A percentile compares a stretch with the other conserved stretches of the same genome.
These are phyloP conservation scores for Henricia sp. DNA, from an alignment of 53 echinoderm and acorn worm genomes.

Conservation along the genomic window DNA sequence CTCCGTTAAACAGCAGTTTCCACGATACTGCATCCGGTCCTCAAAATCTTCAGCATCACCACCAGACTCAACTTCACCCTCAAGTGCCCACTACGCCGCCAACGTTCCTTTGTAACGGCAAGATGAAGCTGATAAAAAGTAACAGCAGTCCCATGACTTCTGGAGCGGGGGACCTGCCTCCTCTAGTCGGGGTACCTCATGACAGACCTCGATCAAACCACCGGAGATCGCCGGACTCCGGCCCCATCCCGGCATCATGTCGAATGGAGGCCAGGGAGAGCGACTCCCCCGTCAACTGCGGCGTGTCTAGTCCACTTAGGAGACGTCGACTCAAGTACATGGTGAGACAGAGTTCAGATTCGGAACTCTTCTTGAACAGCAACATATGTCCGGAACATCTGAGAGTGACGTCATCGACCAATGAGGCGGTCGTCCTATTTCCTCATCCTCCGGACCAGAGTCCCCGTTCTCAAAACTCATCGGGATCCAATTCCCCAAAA, in stretches of 20 bases:
- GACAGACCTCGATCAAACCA: not conserved
- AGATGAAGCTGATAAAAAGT: conserved; percentile 29
- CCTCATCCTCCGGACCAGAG: conserved; percentile 50
- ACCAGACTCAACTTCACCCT: not conserved
- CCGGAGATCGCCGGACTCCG: conserved; percentile 9
- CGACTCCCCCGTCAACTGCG: not conserved
- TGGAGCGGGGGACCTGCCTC: conserved; percentile 16
- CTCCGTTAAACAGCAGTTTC: not conserved
- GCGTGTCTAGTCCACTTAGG: conserved; percentile 18
- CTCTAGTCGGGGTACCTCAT: conserved; percentile 35
- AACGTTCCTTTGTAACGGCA: not conserved
- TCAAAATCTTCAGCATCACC: not conserved
- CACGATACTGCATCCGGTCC: not conserved
- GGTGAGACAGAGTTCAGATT: conserved; percentile 48
- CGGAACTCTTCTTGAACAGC: conserved; percentile 25
- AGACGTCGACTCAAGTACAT: conserved; percentile 41
- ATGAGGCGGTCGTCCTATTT: not conserved
- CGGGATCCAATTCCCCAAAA: conserved; percentile 25
- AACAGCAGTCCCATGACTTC: not conserved
- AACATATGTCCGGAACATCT: not conserved
- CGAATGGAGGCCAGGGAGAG: not conserved
- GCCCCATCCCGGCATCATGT: not conserved
- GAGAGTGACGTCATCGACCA: not conserved
- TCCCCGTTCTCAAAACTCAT: conserved; percentile 43
- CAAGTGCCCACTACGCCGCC: not conserved